Percentiles rank a stretch among this genome's conserved stretches.
Evolutionary conservation across 2,888 invertebrate species (phyloP).

Genomic region (Phaonia tiefii): DNA sequence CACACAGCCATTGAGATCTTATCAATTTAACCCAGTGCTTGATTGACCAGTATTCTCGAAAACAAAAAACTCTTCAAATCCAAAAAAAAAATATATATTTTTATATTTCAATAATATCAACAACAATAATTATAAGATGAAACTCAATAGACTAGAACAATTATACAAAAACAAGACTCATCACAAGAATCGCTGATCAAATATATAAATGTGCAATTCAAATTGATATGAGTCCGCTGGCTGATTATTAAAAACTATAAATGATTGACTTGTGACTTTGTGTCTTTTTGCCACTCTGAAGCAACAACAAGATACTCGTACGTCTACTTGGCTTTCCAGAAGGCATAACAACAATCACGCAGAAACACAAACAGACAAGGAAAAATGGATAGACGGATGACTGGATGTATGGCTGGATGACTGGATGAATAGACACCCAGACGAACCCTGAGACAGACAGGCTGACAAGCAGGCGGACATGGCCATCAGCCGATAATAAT

Average conservation of each 20-base stretch:
- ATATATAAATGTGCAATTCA: conserved; percentile 45
- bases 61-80: conserved; percentile 1
- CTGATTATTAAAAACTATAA: conserved; percentile 63
- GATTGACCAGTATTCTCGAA: conserved; percentile 61
- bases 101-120: conserved; percentile 4
- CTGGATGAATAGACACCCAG: neutral
- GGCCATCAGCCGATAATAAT: conserved; percentile 44
- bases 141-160: conserved; percentile 41
- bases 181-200: too few species aligned
- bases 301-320: conserved; percentile 1
- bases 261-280: conserved; percentile 64
- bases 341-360: neutral
- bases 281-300: neutral
- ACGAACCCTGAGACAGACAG: conserved; percentile 37
- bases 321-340: neutral
- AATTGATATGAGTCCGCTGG: conserved; percentile 60
- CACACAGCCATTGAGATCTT: conserved; percentile 37
- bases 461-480: conserved; percentile 45
- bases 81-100: conserved; percentile 16
- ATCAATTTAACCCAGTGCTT: conserved; percentile 66
- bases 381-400: conserved; percentile 12
- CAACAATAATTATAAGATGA: conserved; percentile 38
- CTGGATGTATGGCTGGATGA: neutral
- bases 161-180: conserved; percentile 11
- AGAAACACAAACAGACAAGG: neutral